A percentile compares a stretch with the other conserved stretches of the same genome.
Evolutionary conservation across 2,888 invertebrate genomes (phyloP).

Genomic region (Pogonocherus hispidulus): DNA sequence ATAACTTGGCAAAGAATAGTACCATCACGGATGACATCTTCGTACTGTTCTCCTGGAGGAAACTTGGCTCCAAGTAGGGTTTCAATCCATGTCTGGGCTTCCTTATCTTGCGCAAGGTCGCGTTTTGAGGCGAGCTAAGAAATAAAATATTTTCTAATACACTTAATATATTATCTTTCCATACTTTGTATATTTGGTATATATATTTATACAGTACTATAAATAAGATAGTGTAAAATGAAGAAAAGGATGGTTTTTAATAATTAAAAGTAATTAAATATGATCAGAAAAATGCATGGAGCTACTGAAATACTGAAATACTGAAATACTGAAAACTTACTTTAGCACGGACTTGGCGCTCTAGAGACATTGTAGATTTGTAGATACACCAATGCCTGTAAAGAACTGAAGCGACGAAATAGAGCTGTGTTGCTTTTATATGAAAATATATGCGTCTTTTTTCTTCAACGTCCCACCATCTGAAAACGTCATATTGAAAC

Average conservation of each 20-base stretch:
- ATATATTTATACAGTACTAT: too few species aligned
- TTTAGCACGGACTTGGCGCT: conserved; percentile 93
- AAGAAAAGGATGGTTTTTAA: too few species aligned
- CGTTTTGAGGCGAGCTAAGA: conserved; percentile 86
- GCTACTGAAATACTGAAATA: too few species aligned
- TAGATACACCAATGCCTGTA: conserved; percentile 52
- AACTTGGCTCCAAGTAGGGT: conserved; percentile 88
- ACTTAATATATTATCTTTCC: neutral
- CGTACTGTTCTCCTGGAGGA: conserved; percentile 84
- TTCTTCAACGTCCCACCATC: conserved; percentile 45
- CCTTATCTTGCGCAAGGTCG: conserved; percentile 84
- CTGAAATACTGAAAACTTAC: conserved; percentile 69
- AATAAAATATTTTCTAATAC: conserved; percentile 11
- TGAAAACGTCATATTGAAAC: conserved; percentile 42
- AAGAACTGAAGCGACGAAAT: conserved; percentile 59
- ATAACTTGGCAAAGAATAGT: conserved; percentile 93
- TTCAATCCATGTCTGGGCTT: conserved; percentile 95
- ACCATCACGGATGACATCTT: conserved; percentile 93
- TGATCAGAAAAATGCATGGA: too few species aligned
- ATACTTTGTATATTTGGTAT: too few species aligned
- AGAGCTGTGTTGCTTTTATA: conserved; percentile 65
- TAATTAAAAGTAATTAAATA: too few species aligned
- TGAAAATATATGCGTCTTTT: conserved; percentile 46
- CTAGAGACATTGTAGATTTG: conserved; percentile 83
- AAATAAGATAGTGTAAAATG: too few species aligned